phyloP scores from a whole-genome alignment of 2,113 vertebrate species.

The Sorex fumeus region DNA sequence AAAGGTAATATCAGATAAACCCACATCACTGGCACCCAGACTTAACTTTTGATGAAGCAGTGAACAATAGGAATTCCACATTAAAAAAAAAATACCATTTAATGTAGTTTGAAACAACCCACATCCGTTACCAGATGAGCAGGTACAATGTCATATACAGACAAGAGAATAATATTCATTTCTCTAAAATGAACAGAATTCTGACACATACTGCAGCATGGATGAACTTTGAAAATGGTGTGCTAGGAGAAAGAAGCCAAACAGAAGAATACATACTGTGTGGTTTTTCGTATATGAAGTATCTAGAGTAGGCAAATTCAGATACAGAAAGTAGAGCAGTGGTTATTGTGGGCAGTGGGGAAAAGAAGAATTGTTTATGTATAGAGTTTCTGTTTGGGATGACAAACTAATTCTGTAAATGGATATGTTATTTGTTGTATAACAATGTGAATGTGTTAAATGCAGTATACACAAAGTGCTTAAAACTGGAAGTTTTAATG shows the following conservation, averaged over 20 bases:
- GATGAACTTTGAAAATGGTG: too few species aligned
- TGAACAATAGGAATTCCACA: background rate
- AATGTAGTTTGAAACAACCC: constrained; percentile 42
- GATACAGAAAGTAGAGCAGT: background rate
- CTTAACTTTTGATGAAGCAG: constrained; percentile 23
- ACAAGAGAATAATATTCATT: background rate
- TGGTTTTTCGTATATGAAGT: background rate
- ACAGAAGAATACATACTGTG: background rate
- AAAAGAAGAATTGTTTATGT: background rate
- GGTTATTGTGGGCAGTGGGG: background rate
- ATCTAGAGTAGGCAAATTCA: constrained; percentile 9
- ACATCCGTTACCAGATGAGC: background rate
- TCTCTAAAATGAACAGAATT: background rate
- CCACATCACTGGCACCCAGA: background rate
- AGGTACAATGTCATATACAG: background rate
- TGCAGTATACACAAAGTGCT: background rate
- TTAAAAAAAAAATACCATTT: constrained; percentile 5
- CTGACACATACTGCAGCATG: background rate
- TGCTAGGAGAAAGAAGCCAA: constrained; percentile 15
- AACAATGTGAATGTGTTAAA: background rate
- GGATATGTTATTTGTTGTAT: background rate
- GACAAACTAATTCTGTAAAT: background rate
- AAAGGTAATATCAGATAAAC: constrained; percentile 1
- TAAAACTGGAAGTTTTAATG: background rate
- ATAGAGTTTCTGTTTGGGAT: constrained; percentile 12